Evolutionary conservation across 2,888 invertebrate species (phyloP).

Genomic region (Pristionchus mayeri): DNA sequence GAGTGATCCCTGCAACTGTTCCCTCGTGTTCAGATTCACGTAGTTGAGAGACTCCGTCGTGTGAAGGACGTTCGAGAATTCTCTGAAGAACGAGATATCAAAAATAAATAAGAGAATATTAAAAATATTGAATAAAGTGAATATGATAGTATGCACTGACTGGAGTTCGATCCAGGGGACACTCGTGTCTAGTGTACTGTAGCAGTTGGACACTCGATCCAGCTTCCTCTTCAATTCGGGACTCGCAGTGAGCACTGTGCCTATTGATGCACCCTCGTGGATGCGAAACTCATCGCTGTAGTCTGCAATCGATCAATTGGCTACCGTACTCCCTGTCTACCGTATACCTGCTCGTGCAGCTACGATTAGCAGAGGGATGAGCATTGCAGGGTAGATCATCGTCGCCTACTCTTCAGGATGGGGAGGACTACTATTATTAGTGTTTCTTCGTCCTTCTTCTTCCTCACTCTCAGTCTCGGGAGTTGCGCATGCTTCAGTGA

Average conservation of each 20-base stretch:
- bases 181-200: constrained; percentile 71
- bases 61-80: constrained; percentile 58
- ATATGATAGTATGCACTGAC: too few relatives aligned
- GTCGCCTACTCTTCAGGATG: background rate
- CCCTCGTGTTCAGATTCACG: constrained; percentile 40
- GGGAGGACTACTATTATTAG: constrained; percentile 31
- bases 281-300: constrained; percentile 73
- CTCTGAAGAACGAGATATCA: constrained; percentile 47
- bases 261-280: constrained; percentile 70
- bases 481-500: constrained; percentile 40
- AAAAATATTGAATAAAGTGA: too few relatives aligned
- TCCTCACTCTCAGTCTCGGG: constrained; percentile 11
- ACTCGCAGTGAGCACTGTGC: constrained; percentile 60
- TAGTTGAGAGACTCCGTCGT: constrained; percentile 54
- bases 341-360: constrained; percentile 19
- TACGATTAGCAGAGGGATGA: background rate
- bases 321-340: background rate
- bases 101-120: too few relatives aligned
- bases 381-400: background rate
- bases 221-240: constrained; percentile 60
- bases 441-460: constrained; percentile 23
- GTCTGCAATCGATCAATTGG: too few relatives aligned
- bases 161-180: constrained; percentile 72
- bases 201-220: constrained; percentile 59
- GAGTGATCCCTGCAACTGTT: constrained; percentile 32